Evolutionary conservation across 1,140 invertebrate genomes (phyloP).

Genomic region (Drosophila virilis): DNA sequence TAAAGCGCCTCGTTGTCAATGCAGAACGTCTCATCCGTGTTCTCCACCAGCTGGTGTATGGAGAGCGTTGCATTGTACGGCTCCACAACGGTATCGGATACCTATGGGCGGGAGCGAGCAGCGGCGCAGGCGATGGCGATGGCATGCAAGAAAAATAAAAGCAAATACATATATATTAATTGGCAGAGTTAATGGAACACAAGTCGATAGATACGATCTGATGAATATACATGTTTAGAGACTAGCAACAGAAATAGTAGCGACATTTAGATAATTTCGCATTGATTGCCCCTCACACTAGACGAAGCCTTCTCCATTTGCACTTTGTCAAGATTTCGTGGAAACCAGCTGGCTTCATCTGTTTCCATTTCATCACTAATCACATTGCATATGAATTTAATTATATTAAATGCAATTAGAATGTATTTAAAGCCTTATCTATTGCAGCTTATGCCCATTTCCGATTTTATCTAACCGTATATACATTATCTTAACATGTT

Average conservation of each 20-base stretch:
- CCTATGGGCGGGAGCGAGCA: constrained; percentile 51
- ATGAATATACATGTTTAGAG: neutral
- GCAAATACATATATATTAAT: constrained; percentile 59
- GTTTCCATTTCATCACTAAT: no score
- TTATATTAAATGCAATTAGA: no score
- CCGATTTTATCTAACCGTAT: no score
- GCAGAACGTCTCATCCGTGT: constrained; percentile 95
- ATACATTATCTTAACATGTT: neutral
- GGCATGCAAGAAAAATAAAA: constrained; percentile 55
- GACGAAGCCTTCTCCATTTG: no score
- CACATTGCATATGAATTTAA: no score
- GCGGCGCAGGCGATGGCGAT: constrained; percentile 1
- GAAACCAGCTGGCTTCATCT: no score
- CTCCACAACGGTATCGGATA: constrained; percentile 94
- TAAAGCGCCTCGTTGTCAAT: constrained; percentile 97
- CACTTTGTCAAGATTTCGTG: no score
- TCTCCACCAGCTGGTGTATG: constrained; percentile 95
- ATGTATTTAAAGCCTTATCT: no score
- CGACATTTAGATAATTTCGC: no score
- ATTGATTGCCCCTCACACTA: no score
- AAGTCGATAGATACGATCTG: neutral
- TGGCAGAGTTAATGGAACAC: neutral
- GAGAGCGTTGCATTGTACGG: constrained; percentile 96
- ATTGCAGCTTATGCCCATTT: no score
- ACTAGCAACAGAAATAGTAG: neutral